Percentiles rank a stretch among this genome's conserved stretches.
These are phyloP conservation scores for Samia ricini DNA, from an alignment of 1,140 invertebrate genomes.

Conservation along the genomic window DNA sequence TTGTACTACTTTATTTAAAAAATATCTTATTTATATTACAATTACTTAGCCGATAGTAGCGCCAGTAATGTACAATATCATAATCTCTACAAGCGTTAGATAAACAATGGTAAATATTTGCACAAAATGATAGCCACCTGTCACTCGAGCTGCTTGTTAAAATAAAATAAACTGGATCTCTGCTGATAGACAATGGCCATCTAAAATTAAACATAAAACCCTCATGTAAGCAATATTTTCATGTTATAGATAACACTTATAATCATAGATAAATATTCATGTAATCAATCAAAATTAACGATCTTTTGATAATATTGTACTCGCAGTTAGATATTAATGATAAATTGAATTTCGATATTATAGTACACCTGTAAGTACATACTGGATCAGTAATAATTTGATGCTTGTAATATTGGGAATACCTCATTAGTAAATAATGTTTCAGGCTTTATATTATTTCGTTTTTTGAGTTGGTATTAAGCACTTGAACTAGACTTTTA, in stretches of 20 bases:
- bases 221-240: neutral
- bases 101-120: conserved; percentile 25
- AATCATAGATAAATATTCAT: neutral
- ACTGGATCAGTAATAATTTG: neutral
- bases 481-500: no score
- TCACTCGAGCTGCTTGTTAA: conserved; percentile 12
- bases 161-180: conserved; percentile 5
- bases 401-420: no score
- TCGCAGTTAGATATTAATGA: neutral
- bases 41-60: neutral
- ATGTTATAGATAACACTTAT: neutral
- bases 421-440: no score
- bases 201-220: conserved; percentile 18
- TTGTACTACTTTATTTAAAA: neutral
- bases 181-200: conserved; percentile 29
- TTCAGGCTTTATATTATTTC: no score
- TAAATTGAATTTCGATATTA: neutral
- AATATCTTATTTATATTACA: neutral
- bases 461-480: no score
- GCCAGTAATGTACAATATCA: conserved; percentile 3
- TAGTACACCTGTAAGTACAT: neutral
- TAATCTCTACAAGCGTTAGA: conserved; percentile 22
- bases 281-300: neutral
- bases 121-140: conserved; percentile 15
- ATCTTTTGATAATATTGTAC: conserved; percentile 1